phyloP scores from a whole-genome alignment of 1,140 invertebrate genomes.

The Listronotus bonariensis region DNA sequence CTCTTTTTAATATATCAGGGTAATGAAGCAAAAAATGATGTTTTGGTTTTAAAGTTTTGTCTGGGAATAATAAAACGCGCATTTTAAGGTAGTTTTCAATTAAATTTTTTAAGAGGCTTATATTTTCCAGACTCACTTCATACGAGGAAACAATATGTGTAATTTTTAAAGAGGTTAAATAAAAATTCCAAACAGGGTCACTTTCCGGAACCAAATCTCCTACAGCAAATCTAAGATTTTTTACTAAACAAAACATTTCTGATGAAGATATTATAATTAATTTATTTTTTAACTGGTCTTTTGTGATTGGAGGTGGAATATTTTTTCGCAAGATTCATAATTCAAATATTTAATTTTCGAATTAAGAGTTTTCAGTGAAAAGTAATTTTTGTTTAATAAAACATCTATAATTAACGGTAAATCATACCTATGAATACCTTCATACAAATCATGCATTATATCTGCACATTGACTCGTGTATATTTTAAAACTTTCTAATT shows the following conservation, averaged over 20 bases:
- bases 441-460: constrained; percentile 5
- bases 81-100: neutral
- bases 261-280: neutral
- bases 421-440: constrained; percentile 9
- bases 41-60: constrained; percentile 1
- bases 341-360: constrained; percentile 8
- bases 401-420: neutral
- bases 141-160: neutral
- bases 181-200: neutral
- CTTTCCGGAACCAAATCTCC: neutral
- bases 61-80: neutral
- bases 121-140: neutral
- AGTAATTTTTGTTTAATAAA: constrained; percentile 1
- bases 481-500: constrained; percentile 2
- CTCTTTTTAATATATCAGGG: constrained; percentile 1
- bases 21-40: constrained; percentile 8
- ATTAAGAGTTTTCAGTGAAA: neutral
- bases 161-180: constrained; percentile 4
- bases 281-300: neutral
- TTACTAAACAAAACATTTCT: constrained; percentile 1
- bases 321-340: constrained; percentile 1
- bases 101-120: neutral
- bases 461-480: neutral
- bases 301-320: neutral
- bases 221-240: constrained; percentile 3